phyloP scores from a whole-genome alignment of 2,888 invertebrate species.

The Rhimphoctona megacephalus region DNA sequence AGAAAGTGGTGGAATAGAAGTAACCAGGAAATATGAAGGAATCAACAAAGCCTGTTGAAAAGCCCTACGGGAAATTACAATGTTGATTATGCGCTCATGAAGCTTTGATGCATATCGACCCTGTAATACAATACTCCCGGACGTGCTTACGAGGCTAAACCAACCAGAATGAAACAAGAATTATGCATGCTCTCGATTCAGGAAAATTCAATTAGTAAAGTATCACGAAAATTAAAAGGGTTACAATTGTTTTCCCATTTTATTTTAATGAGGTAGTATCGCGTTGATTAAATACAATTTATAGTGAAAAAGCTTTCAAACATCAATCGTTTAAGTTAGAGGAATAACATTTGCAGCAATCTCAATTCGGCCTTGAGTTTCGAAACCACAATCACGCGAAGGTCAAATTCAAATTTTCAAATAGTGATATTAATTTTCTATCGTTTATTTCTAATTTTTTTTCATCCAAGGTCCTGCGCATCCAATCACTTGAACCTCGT shows the following conservation, averaged over 20 bases:
- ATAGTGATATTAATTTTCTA: too few relatives aligned
- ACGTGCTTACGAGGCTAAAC: conserved; percentile 7
- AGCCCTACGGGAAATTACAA: conserved; percentile 19
- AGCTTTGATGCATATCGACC: conserved; percentile 27
- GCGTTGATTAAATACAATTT: neutral
- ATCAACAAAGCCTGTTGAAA: conserved; percentile 34
- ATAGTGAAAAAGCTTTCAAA: neutral
- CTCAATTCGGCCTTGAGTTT: neutral
- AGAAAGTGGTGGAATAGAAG: neutral
- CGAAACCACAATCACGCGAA: too few relatives aligned
- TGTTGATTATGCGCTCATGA: conserved; percentile 23
- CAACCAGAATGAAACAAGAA: neutral
- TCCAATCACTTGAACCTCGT: neutral
- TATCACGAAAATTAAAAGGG: neutral
- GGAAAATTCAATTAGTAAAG: neutral
- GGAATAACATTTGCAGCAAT: neutral
- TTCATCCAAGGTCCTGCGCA: neutral
- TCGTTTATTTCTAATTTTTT: too few relatives aligned
- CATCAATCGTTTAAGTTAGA: neutral
- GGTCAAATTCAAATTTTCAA: too few relatives aligned
- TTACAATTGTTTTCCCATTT: neutral
- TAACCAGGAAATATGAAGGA: neutral
- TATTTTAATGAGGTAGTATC: neutral
- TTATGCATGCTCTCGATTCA: neutral
- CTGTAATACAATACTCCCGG: conserved; percentile 7